These are phyloP conservation scores for Centropristis striata DNA, from an alignment of 2,113 vertebrate species.

Conservation along the genomic window DNA sequence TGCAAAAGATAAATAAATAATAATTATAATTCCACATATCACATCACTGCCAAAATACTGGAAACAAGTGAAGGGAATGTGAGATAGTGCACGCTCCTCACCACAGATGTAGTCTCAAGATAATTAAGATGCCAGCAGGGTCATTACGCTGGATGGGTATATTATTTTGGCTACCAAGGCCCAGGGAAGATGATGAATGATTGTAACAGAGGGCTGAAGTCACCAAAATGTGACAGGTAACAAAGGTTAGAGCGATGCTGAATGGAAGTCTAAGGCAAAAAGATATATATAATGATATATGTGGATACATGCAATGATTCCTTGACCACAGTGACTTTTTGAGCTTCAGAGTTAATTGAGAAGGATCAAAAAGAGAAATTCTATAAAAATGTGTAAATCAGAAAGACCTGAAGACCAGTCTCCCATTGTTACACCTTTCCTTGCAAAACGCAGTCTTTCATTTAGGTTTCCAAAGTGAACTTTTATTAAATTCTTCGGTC, in stretches of 20 bases:
- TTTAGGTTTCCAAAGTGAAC: neutral
- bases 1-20: neutral
- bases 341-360: slow-evolving; percentile 7
- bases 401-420: slow-evolving; percentile 1
- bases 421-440: neutral
- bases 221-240: neutral
- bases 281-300: neutral
- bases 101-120: neutral
- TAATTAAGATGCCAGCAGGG: slow-evolving; percentile 22
- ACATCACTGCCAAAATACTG: neutral
- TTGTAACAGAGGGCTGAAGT: slow-evolving; percentile 14
- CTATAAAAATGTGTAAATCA: slow-evolving; percentile 11
- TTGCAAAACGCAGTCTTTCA: neutral
- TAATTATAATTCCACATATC: neutral
- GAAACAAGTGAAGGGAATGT: neutral
- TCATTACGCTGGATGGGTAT: slow-evolving; percentile 11
- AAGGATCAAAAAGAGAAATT: slow-evolving; percentile 10
- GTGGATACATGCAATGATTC: neutral
- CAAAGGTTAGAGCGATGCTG: neutral
- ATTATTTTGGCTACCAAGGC: slow-evolving; percentile 2
- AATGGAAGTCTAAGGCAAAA: neutral
- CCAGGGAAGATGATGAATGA: neutral
- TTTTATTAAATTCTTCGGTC: neutral
- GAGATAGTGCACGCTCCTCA: neutral
- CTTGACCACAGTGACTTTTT: slow-evolving; percentile 1